These are phyloP conservation scores for Allophyes oxyacanthae DNA, from an alignment of 2,888 invertebrate species.

Conservation along the genomic window DNA sequence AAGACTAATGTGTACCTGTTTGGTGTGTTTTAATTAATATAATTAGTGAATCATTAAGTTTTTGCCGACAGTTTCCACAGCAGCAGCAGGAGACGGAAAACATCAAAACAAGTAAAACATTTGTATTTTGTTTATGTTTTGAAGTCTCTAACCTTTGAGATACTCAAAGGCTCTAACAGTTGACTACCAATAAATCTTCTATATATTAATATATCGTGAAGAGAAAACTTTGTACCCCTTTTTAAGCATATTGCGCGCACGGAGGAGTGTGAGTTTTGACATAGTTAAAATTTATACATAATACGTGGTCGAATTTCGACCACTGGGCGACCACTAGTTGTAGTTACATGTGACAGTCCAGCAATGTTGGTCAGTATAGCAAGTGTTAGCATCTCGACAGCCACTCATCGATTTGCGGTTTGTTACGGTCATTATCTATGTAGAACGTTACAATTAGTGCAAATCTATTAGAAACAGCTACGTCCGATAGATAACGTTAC, in stretches of 20 bases:
- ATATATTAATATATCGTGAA: too few species aligned
- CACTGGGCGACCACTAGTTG: too few species aligned
- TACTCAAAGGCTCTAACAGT: too few species aligned
- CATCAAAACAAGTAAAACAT: not conserved
- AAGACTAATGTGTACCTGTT: not conserved
- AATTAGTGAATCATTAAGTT: not conserved
- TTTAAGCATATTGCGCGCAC: too few species aligned
- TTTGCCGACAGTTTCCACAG: not conserved
- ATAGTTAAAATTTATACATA: too few species aligned
- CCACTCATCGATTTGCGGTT: slow-evolving; percentile 42
- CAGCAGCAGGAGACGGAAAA: not conserved
- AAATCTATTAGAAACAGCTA: slow-evolving; percentile 66
- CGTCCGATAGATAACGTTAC: slow-evolving; percentile 59
- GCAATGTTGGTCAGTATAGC: slow-evolving; percentile 26
- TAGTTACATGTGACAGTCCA: slow-evolving; percentile 7
- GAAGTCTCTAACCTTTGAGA: too few species aligned
- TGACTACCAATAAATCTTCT: slow-evolving; percentile 3
- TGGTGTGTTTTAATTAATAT: not conserved
- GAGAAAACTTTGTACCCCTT: too few species aligned
- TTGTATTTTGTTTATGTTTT: slow-evolving; percentile 3
- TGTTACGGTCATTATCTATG: slow-evolving; percentile 51
- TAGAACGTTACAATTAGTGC: slow-evolving; percentile 65
- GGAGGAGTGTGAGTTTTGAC: too few species aligned
- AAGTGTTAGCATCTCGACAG: slow-evolving; percentile 15
- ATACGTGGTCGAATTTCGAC: too few species aligned